These are phyloP conservation scores for Catharus fuscescens DNA, from an alignment of 2,113 vertebrate genomes.

Conservation along the genomic window DNA sequence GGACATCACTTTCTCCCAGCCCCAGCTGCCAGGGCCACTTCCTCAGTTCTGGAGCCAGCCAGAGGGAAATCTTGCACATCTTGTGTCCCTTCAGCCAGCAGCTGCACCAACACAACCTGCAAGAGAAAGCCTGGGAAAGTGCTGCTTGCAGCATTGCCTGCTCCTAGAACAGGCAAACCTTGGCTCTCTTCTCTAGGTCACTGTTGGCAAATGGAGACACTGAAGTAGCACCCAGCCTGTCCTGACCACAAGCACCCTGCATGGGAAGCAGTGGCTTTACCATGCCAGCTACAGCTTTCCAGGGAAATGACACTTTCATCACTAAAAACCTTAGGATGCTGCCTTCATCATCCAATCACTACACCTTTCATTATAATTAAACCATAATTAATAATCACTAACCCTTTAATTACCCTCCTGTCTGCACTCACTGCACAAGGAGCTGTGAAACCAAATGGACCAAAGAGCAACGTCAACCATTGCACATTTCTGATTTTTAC, in stretches of 20 bases:
- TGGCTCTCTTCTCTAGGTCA: neutral
- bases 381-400: neutral
- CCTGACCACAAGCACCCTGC: neutral
- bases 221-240: neutral
- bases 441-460: neutral
- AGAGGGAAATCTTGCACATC: accelerated
- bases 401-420: neutral
- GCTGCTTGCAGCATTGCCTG: neutral
- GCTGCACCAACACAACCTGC: neutral
- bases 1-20: neutral
- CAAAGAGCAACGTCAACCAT: neutral
- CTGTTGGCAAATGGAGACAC: neutral
- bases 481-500: neutral
- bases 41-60: neutral
- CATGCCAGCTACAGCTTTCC: neutral
- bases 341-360: neutral
- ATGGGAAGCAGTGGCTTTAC: neutral
- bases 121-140: neutral
- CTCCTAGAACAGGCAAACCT: neutral
- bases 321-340: neutral
- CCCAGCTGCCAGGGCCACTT: neutral
- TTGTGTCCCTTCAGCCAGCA: neutral
- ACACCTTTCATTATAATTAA: too few relatives aligned
- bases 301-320: neutral
- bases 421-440: neutral